Conservation (phyloP, 2,888 invertebrate genomes). For the Mimachlamys varia region DNA sequence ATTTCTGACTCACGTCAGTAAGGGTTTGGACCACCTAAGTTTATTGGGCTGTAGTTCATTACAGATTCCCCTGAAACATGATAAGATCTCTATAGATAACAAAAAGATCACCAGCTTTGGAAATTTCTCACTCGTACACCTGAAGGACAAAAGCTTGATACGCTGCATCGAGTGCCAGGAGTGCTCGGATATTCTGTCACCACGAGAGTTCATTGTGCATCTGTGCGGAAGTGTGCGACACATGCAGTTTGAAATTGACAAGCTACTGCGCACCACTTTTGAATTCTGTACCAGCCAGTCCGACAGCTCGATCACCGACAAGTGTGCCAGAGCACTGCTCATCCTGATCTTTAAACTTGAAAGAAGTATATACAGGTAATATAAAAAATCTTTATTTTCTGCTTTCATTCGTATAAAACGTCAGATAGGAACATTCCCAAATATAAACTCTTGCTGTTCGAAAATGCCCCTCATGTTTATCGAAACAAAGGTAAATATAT, state of each 20-base stretch:
- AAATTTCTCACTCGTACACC: not conserved
- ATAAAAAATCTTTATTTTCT: not conserved
- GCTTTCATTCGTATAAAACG: too few species aligned
- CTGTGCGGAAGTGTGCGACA: not conserved
- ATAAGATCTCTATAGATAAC: not conserved
- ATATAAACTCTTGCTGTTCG: too few species aligned
- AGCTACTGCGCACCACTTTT: not conserved
- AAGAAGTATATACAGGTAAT: constrained; percentile 25
- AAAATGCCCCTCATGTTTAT: too few species aligned
- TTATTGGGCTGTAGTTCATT: not conserved
- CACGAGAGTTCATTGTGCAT: constrained; percentile 5
- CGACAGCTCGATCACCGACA: not conserved
- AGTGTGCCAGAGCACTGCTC: not conserved
- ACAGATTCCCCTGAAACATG: not conserved
- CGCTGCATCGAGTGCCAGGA: not conserved
- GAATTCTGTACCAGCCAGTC: not conserved
- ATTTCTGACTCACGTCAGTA: not conserved
- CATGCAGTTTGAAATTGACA: not conserved
- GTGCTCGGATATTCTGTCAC: not conserved
- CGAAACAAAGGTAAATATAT: too few species aligned
- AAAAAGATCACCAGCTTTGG: not conserved
- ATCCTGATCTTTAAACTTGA: constrained; percentile 4
- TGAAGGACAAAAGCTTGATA: not conserved
- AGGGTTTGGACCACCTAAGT: not conserved
- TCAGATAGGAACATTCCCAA: too few species aligned